phyloP scores from a whole-genome alignment of 2,888 invertebrate species.

The Tipula confusa region DNA sequence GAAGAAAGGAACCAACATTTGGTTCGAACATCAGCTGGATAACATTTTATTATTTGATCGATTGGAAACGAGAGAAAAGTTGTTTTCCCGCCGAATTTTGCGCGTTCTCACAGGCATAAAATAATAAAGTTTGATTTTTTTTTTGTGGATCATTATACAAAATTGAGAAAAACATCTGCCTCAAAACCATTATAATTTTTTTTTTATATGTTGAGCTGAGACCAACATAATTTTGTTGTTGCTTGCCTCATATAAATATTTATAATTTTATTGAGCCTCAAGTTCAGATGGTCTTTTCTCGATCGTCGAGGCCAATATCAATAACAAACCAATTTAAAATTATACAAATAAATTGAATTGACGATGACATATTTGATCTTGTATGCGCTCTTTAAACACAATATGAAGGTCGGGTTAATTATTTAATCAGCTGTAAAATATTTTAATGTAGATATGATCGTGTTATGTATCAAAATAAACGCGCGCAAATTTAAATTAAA shows the following conservation, averaged over 20 bases:
- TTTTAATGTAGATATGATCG: too few species aligned
- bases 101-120: neutral
- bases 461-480: neutral
- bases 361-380: neutral
- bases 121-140: neutral
- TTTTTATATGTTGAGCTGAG: neutral
- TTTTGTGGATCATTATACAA: neutral
- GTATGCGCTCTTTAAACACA: neutral
- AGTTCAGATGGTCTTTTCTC: neutral
- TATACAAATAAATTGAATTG: neutral
- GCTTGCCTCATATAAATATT: neutral
- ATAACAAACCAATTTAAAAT: neutral
- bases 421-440: neutral
- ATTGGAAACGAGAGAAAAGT: neutral
- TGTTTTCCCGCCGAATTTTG: neutral
- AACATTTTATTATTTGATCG: neutral
- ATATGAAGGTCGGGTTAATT: neutral
- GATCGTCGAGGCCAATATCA: neutral
- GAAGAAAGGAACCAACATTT: neutral
- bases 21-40: conserved; percentile 20
- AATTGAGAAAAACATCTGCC: neutral
- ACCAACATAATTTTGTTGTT: neutral
- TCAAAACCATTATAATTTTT: neutral
- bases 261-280: neutral
- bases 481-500: neutral